These are phyloP conservation scores for Heliconius charithonia DNA, from an alignment of 2,888 invertebrate genomes.

Conservation along the genomic window DNA sequence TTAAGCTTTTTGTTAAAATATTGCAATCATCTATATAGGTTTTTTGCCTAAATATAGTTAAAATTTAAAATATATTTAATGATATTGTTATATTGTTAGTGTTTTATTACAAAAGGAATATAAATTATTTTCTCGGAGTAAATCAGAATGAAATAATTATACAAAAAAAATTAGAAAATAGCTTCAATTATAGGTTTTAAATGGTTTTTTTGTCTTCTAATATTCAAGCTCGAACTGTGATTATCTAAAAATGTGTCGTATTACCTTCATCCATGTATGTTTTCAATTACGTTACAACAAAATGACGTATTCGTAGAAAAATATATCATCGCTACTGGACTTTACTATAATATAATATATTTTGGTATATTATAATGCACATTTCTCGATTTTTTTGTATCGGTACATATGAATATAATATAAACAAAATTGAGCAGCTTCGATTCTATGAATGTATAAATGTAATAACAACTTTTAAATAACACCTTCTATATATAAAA, in stretches of 20 bases:
- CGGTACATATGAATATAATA: background rate
- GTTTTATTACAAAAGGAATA: background rate
- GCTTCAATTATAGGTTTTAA: background rate
- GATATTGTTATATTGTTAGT: background rate
- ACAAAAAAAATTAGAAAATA: background rate
- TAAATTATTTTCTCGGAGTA: background rate
- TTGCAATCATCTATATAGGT: no score
- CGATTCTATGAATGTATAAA: slow-evolving; percentile 5
- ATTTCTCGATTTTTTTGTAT: background rate
- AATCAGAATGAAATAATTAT: background rate
- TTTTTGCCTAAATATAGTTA: no score
- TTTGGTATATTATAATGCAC: background rate
- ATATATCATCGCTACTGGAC: slow-evolving; percentile 36
- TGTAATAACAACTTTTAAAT: slow-evolving; percentile 18
- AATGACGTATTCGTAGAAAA: slow-evolving; percentile 27
- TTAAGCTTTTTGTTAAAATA: no score
- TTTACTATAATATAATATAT: slow-evolving; percentile 2
- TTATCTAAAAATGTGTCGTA: background rate
- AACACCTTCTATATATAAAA: slow-evolving; percentile 9
- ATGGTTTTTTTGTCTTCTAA: background rate
- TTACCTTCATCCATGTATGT: background rate
- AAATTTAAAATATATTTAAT: background rate
- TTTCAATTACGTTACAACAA: slow-evolving; percentile 21
- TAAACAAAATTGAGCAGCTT: slow-evolving; percentile 9
- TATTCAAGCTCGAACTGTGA: background rate